Evolutionary conservation across 2,113 vertebrate genomes (phyloP).

Genomic region (Ochotona princeps): DNA sequence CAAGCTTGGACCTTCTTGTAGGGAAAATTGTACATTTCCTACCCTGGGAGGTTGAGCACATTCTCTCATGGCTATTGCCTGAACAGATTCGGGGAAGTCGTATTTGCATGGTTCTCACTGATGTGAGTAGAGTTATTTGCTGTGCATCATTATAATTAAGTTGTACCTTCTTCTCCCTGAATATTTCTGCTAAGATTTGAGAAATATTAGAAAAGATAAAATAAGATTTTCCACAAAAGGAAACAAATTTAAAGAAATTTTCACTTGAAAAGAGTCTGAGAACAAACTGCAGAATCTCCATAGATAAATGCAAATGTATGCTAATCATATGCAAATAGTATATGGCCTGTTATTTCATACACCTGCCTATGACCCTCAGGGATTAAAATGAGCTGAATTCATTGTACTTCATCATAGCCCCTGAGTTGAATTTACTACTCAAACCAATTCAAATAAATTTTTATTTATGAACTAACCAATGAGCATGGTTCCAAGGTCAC

Average conservation of each 20-base stretch:
- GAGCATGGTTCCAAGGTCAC: slow-evolving; percentile 24
- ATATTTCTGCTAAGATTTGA: not conserved
- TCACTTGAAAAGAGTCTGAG: slow-evolving; percentile 33
- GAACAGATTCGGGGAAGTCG: not conserved
- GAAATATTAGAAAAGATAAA: not conserved
- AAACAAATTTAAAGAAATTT: not conserved
- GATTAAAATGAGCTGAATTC: slow-evolving; percentile 46
- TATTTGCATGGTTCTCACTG: not conserved
- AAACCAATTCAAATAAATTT: slow-evolving; percentile 51
- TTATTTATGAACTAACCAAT: slow-evolving; percentile 56
- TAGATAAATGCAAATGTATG: slow-evolving; percentile 39
- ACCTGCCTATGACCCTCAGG: slow-evolving; percentile 36
- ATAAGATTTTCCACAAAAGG: not conserved
- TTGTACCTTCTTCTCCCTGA: not conserved
- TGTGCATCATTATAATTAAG: not conserved
- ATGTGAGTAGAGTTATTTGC: not conserved
- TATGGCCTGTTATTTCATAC: not conserved
- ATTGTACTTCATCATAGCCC: slow-evolving; percentile 5
- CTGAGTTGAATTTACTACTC: slow-evolving; percentile 43
- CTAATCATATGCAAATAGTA: slow-evolving; percentile 40
- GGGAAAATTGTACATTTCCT: not conserved
- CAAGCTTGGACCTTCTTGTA: not conserved
- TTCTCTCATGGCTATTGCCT: not conserved
- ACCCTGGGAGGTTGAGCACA: not conserved
- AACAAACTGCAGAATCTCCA: not conserved